Evolutionary conservation across 2,113 vertebrate species (phyloP).

Genomic region (Egretta garzetta): DNA sequence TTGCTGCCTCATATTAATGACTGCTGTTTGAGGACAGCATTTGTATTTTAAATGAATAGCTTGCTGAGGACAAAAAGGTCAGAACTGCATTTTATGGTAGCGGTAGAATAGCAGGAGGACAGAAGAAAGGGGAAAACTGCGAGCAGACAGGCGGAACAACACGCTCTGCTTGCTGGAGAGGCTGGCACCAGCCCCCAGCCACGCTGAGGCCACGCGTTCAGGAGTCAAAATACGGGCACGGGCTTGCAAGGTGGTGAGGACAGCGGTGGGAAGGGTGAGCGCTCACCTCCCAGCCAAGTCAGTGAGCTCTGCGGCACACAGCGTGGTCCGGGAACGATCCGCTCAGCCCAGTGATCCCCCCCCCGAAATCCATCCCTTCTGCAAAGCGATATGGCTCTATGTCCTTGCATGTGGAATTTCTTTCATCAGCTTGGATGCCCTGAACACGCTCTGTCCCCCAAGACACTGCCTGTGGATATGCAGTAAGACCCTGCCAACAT

Average conservation of each 20-base stretch:
- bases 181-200: neutral
- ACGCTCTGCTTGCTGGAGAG: neutral
- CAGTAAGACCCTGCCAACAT: neutral
- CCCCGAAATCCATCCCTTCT: neutral
- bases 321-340: fast-evolving
- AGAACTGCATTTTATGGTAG: conserved; percentile 53
- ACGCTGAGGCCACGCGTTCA: neutral
- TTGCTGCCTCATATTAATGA: conserved; percentile 72
- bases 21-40: conserved; percentile 47
- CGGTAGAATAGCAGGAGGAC: conserved; percentile 16
- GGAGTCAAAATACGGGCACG: neutral
- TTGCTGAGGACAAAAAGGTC: conserved; percentile 74
- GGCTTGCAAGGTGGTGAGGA: neutral
- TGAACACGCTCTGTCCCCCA: neutral
- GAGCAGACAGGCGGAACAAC: conserved; percentile 40
- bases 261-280: fast-evolving
- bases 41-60: conserved; percentile 68
- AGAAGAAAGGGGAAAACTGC: neutral
- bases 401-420: neutral
- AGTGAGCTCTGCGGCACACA: neutral
- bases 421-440: neutral
- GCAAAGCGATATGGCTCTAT: neutral
- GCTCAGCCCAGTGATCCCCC: neutral
- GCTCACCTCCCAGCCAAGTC: neutral
- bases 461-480: fast-evolving